These are phyloP conservation scores for Rhea pennata DNA, from an alignment of 2,113 vertebrate genomes.

Conservation along the genomic window DNA sequence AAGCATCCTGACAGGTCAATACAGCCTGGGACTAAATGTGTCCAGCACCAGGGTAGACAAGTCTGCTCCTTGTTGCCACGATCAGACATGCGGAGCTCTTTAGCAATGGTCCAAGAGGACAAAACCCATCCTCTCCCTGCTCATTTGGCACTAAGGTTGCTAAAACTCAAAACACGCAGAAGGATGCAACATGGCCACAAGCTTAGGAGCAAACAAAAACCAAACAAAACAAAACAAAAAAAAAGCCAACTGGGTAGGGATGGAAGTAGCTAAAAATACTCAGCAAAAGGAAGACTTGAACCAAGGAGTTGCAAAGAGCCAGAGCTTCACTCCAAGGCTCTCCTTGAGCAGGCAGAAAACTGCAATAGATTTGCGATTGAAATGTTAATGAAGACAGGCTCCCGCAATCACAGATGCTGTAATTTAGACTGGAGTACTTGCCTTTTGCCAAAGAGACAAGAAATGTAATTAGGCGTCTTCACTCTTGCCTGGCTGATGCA, in stretches of 20 bases:
- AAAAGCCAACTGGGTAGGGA: not conserved
- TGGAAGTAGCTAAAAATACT: not conserved
- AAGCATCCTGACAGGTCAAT: not conserved
- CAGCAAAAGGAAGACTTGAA: not conserved
- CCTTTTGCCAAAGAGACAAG: not conserved
- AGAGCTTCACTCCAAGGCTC: not conserved
- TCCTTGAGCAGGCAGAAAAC: not conserved
- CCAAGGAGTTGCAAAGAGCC: not conserved
- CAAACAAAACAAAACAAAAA: too few relatives aligned
- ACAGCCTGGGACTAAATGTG: not conserved
- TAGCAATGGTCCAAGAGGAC: not conserved
- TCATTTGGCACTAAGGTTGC: not conserved
- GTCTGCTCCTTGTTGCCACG: not conserved
- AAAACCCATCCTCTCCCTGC: not conserved
- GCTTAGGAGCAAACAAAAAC: not conserved
- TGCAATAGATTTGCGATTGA: not conserved
- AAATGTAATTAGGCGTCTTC: not conserved
- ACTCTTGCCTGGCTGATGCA: not conserved
- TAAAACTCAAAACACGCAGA: not conserved
- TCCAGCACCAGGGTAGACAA: fast-evolving
- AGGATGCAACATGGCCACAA: not conserved
- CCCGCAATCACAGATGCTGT: not conserved
- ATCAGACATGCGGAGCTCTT: not conserved
- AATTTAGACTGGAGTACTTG: not conserved
- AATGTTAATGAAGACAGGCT: not conserved